phyloP scores from a whole-genome alignment of 2,797 vertebrate species.

The Jordanella pulchra region DNA sequence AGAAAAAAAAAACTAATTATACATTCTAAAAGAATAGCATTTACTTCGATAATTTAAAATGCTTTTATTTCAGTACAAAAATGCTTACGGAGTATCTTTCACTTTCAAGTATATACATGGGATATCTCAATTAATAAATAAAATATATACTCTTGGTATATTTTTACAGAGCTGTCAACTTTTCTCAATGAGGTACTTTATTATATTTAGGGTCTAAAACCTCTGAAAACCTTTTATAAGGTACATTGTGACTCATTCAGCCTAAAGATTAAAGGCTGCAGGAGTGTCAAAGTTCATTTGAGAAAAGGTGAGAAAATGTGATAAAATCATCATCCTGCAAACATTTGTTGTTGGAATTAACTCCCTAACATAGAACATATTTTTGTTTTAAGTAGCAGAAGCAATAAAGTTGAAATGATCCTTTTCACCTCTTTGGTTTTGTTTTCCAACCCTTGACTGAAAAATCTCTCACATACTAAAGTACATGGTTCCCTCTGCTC shows the following conservation, averaged over 20 bases:
- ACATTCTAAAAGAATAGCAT: conserved; percentile 15
- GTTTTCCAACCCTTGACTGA: background rate
- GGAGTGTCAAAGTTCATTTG: conserved; percentile 6
- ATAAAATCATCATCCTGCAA: background rate
- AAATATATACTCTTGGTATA: conserved; percentile 20
- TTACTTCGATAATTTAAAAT: conserved; percentile 34
- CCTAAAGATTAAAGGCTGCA: conserved; percentile 27
- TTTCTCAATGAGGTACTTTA: background rate
- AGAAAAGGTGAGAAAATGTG: background rate
- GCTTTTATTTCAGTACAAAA: conserved; percentile 53
- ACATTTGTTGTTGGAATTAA: background rate
- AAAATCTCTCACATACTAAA: background rate
- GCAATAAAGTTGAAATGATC: background rate
- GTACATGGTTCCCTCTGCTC: conserved; percentile 35
- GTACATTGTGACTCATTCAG: conserved; percentile 34
- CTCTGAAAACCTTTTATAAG: conserved; percentile 4
- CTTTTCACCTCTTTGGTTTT: background rate
- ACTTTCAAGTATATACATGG: conserved; percentile 29
- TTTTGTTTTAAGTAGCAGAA: background rate
- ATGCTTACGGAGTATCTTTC: conserved; percentile 29
- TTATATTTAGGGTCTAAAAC: conserved; percentile 12
- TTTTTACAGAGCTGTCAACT: conserved; percentile 2
- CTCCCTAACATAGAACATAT: background rate
- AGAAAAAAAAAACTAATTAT: too few relatives aligned
- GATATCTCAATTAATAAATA: conserved; percentile 56